Evolutionary conservation across 2,797 vertebrate species (phyloP).

Genomic region (Clarias fuscus): DNA sequence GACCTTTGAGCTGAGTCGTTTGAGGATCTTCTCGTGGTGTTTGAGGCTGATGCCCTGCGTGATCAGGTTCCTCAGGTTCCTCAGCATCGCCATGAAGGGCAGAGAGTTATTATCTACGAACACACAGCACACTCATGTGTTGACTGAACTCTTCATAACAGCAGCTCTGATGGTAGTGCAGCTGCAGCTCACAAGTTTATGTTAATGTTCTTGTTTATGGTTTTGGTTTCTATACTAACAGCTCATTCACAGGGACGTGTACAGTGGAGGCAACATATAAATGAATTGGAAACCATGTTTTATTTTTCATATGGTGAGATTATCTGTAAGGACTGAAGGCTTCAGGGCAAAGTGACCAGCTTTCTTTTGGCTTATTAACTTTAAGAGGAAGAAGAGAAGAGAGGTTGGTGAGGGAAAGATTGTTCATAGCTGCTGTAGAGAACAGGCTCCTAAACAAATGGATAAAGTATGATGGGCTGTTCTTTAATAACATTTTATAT

Average conservation of each 20-base stretch:
- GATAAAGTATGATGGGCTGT: background rate
- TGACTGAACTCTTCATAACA: background rate
- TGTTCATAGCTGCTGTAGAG: background rate
- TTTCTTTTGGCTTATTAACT: background rate
- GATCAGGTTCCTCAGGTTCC: conserved; percentile 87
- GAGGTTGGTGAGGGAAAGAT: background rate
- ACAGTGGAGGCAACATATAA: background rate
- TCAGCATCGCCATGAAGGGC: conserved; percentile 90
- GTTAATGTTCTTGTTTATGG: background rate
- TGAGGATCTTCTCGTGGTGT: conserved; percentile 79
- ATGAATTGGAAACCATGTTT: background rate
- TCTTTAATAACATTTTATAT: too few species aligned
- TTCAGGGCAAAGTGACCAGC: background rate
- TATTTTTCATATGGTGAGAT: background rate
- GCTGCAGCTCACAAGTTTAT: background rate
- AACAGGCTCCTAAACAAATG: background rate
- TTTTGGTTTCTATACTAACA: background rate
- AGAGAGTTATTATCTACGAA: conserved; percentile 78
- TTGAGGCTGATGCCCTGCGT: conserved; percentile 74
- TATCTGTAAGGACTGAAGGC: background rate
- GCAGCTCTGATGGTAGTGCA: background rate
- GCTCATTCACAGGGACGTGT: background rate
- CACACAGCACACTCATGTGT: background rate
- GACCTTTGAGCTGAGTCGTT: conserved; percentile 79
- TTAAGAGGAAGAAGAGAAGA: background rate